Conservation (phyloP, 2,113 vertebrate genomes). For the Pituophis catenifer region DNA sequence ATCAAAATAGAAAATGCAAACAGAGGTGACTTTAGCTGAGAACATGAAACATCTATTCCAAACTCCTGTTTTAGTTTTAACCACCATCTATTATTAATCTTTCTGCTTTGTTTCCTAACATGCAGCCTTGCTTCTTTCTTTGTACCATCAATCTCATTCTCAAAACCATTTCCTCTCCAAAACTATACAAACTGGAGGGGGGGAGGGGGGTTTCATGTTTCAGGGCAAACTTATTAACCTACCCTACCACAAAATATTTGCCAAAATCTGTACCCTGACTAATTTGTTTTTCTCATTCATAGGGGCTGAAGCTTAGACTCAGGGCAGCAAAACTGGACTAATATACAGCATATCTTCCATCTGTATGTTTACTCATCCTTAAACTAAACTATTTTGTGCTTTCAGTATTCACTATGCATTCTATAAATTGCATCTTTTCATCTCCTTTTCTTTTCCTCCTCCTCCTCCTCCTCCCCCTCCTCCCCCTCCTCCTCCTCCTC, state of each 20-base stretch:
- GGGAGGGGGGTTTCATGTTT: neutral
- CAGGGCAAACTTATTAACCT: neutral
- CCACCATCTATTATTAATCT: neutral
- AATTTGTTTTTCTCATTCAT: neutral
- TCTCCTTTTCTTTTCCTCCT: too few species aligned
- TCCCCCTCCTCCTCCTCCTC: too few species aligned
- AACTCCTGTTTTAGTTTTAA: neutral
- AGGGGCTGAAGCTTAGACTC: neutral
- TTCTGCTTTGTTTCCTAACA: neutral
- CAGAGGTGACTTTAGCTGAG: neutral
- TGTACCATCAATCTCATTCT: neutral
- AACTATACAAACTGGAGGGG: too few species aligned
- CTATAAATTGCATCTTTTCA: too few species aligned
- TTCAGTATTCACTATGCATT: neutral
- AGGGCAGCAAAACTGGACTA: neutral
- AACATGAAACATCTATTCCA: neutral
- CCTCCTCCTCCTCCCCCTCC: too few species aligned
- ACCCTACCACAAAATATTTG: neutral
- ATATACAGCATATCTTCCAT: neutral
- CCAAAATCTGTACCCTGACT: neutral
- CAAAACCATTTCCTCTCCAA: neutral
- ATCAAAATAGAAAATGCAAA: neutral
- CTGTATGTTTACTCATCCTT: neutral
- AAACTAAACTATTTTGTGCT: neutral
- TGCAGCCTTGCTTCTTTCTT: neutral